A percentile compares a stretch with the other conserved stretches of the same genome.
phyloP scores from a whole-genome alignment of 2,888 invertebrate species.

The Deroplatys truncata region DNA sequence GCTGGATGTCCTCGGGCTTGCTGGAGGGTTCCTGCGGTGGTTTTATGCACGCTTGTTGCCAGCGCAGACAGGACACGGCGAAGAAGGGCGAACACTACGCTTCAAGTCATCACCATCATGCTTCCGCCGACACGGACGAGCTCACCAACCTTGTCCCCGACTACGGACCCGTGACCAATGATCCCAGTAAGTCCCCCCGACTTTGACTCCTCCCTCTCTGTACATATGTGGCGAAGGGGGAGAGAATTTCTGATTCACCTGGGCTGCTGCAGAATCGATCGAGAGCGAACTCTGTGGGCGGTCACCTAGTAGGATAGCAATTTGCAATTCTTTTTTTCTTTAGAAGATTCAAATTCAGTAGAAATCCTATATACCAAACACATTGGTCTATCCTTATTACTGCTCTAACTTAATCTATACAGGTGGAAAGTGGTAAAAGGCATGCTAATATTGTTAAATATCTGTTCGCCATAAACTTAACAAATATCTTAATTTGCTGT shows the following conservation, averaged over 20 bases:
- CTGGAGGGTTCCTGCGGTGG: slow-evolving; percentile 78
- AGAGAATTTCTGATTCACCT: background rate
- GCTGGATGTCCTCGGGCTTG: slow-evolving; percentile 86
- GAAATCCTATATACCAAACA: no score
- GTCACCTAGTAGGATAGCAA: no score
- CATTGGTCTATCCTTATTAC: no score
- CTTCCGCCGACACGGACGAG: slow-evolving; percentile 38
- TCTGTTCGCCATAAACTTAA: no score
- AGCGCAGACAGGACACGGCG: slow-evolving; percentile 42
- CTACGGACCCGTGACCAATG: slow-evolving; percentile 72
- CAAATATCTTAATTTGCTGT: no score
- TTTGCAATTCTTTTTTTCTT: no score
- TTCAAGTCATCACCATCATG: slow-evolving; percentile 44
- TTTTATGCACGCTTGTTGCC: slow-evolving; percentile 82
- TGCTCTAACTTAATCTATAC: no score
- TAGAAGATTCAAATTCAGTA: no score
- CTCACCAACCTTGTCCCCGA: slow-evolving; percentile 47
- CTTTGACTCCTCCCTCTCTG: slow-evolving; percentile 9
- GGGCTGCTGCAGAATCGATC: background rate
- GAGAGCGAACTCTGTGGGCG: no score
- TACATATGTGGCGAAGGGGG: background rate
- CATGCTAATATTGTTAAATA: no score
- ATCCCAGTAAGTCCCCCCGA: slow-evolving; percentile 64
- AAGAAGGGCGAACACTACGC: slow-evolving; percentile 35
- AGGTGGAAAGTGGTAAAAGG: no score